A percentile compares a stretch with the other conserved stretches of the same genome.
phyloP scores from a whole-genome alignment of 2,797 vertebrate genomes.

The Oophaga sylvatica region DNA sequence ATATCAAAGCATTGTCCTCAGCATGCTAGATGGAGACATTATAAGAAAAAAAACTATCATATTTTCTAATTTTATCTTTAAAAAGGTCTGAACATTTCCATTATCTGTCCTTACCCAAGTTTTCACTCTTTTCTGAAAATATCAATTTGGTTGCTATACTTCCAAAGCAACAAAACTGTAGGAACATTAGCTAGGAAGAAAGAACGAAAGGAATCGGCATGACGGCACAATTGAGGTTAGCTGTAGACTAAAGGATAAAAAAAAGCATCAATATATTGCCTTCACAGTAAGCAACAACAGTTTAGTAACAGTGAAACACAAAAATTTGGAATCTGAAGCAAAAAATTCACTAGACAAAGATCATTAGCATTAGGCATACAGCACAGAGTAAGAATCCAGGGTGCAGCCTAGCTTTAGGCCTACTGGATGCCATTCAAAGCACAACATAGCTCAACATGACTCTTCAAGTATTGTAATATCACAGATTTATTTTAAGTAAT shows the following conservation, averaged over 20 bases:
- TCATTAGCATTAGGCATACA: slow-evolving; percentile 73
- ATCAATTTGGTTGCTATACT: slow-evolving; percentile 72
- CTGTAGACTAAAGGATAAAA: slow-evolving; percentile 68
- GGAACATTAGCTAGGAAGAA: slow-evolving; percentile 45
- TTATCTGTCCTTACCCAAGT: slow-evolving; percentile 35
- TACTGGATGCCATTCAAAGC: slow-evolving; percentile 69
- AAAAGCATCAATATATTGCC: slow-evolving; percentile 72
- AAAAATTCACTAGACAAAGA: slow-evolving; percentile 74
- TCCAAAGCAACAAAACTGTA: slow-evolving; percentile 68
- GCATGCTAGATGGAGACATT: slow-evolving; percentile 90
- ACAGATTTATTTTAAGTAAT: slow-evolving; percentile 57
- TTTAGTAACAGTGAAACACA: slow-evolving; percentile 75
- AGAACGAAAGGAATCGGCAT: slow-evolving; percentile 49
- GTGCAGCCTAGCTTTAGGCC: slow-evolving; percentile 70
- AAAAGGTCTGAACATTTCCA: slow-evolving; percentile 78
- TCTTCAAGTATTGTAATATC: slow-evolving; percentile 60
- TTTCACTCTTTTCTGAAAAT: slow-evolving; percentile 68
- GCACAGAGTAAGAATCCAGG: slow-evolving; percentile 74
- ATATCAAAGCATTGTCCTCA: slow-evolving; percentile 84
- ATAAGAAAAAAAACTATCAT: slow-evolving; percentile 76
- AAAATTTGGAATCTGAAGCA: slow-evolving; percentile 72
- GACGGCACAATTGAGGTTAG: slow-evolving; percentile 73
- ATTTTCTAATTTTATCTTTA: slow-evolving; percentile 68
- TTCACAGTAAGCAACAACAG: slow-evolving; percentile 78
- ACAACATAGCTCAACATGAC: slow-evolving; percentile 71